phyloP scores from a whole-genome alignment of 2,113 vertebrate species.

The Tupaia tana region DNA sequence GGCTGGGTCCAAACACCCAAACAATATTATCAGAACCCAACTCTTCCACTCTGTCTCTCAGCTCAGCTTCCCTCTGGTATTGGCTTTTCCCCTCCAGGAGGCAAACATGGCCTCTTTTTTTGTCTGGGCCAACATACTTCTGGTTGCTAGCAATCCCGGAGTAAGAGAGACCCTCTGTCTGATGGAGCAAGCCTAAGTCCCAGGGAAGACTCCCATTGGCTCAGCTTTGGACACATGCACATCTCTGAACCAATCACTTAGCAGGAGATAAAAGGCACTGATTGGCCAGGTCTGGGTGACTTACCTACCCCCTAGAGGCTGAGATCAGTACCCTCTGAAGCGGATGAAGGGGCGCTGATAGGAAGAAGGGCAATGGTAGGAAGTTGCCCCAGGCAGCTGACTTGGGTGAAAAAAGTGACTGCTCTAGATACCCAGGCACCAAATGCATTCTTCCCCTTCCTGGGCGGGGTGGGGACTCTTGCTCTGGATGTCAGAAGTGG shows the following conservation, averaged over 20 bases:
- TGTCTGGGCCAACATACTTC: background rate
- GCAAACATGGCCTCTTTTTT: background rate
- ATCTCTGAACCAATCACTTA: conserved; percentile 26
- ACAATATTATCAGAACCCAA: background rate
- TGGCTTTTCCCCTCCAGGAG: background rate
- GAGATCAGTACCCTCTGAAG: background rate
- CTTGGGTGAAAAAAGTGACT: background rate
- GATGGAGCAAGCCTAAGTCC: background rate
- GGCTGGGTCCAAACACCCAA: background rate
- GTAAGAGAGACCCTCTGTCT: background rate
- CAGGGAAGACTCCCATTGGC: conserved; percentile 24
- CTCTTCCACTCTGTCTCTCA: background rate
- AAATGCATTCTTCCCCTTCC: background rate
- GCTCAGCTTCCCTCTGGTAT: background rate
- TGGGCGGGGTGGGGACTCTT: background rate
- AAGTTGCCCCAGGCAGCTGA: background rate
- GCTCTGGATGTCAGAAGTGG: background rate
- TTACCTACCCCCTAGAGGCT: background rate
- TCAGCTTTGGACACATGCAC: background rate
- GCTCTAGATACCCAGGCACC: background rate
- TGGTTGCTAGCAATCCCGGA: background rate
- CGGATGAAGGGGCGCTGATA: background rate
- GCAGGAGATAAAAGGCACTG: background rate
- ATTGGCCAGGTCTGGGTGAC: background rate
- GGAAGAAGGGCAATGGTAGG: background rate